Percentiles rank a stretch among this genome's conserved stretches.
These are phyloP conservation scores for Heliconius melpomene DNA, from an alignment of 1,140 invertebrate species.

Conservation along the genomic window DNA sequence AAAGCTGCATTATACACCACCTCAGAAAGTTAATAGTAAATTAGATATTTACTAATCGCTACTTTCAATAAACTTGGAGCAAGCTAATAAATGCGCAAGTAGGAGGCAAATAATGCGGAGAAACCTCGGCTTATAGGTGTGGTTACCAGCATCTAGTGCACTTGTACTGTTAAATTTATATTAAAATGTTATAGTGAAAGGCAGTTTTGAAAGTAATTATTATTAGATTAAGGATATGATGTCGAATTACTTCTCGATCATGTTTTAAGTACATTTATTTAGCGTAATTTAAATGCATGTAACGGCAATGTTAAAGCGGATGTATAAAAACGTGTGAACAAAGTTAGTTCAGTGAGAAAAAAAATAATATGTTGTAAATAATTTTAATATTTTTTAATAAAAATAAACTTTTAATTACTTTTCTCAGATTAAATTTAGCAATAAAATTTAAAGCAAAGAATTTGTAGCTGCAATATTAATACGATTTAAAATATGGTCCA, in stretches of 20 bases:
- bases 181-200: slow-evolving; percentile 52
- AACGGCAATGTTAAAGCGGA: neutral
- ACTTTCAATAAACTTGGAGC: slow-evolving; percentile 24
- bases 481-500: too few species aligned
- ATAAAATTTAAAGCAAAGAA: too few species aligned
- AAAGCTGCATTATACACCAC: too few species aligned
- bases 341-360: neutral
- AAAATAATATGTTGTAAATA: neutral
- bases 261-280: slow-evolving; percentile 11
- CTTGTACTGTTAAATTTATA: slow-evolving; percentile 52
- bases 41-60: too few species aligned
- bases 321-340: neutral
- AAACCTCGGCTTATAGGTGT: slow-evolving; percentile 51
- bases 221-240: slow-evolving; percentile 41
- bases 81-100: slow-evolving; percentile 41
- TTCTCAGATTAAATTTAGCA: too few species aligned
- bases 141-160: slow-evolving; percentile 36
- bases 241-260: slow-evolving; percentile 26
- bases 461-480: too few species aligned
- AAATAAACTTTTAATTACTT: too few species aligned
- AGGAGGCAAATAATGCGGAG: slow-evolving; percentile 47
- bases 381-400: too few species aligned
- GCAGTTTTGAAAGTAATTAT: slow-evolving; percentile 50
- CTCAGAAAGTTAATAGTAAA: too few species aligned
- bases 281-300: neutral